Percentiles rank a stretch among this genome's conserved stretches.
Conservation (phyloP, 2,113 vertebrate species). For the Labeo rohita region DNA sequence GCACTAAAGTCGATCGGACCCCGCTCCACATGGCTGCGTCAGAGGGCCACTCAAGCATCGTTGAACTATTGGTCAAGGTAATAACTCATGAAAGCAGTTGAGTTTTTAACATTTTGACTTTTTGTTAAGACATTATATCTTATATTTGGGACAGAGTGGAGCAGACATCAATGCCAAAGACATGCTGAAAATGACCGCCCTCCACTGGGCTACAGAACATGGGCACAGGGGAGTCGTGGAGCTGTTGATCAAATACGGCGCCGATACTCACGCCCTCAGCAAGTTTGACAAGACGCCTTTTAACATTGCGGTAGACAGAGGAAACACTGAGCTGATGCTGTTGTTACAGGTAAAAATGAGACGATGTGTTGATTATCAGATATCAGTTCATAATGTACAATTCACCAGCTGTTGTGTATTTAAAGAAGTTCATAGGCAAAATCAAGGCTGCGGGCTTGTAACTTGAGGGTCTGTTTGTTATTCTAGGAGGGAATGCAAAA, state of each 20-base stretch:
- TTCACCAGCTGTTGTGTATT: neutral
- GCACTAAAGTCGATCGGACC: conserved; percentile 83
- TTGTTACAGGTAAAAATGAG: conserved; percentile 77
- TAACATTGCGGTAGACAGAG: conserved; percentile 81
- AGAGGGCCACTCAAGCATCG: conserved; percentile 75
- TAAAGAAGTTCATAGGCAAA: neutral
- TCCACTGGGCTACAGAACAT: conserved; percentile 80
- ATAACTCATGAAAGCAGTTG: conserved; percentile 23
- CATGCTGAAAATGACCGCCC: conserved; percentile 81
- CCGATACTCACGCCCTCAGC: conserved; percentile 78
- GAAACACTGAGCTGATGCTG: conserved; percentile 77
- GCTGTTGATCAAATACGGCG: conserved; percentile 73
- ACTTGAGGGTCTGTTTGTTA: neutral
- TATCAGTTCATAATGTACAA: neutral
- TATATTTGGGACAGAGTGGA: conserved; percentile 68
- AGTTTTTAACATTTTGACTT: neutral
- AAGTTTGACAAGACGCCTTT: conserved; percentile 83
- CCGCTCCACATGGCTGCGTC: conserved; percentile 82
- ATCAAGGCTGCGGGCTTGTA: neutral
- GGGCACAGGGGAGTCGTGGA: conserved; percentile 76
- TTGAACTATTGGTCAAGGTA: conserved; percentile 81
- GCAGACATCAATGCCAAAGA: conserved; percentile 80
- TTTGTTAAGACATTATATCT: neutral
- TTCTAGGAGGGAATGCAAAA: conserved; percentile 80
- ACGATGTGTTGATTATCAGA: neutral